phyloP scores from a whole-genome alignment of 2,888 invertebrate species.

The Dasypolia templi region DNA sequence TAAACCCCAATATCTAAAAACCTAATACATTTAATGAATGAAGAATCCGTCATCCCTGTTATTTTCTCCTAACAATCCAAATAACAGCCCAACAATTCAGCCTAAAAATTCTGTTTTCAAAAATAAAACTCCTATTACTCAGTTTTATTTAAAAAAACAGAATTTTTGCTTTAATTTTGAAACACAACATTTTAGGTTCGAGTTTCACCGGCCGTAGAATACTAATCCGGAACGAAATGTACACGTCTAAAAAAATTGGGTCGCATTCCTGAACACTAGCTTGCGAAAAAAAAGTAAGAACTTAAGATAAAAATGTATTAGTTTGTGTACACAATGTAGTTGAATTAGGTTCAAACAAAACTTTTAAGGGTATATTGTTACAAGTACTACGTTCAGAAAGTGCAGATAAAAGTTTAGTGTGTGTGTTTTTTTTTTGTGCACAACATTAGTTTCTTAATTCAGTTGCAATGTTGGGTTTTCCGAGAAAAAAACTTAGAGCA shows the following conservation, averaged over 20 bases:
- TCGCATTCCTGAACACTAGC: conserved; percentile 19
- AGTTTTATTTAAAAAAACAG: too few species aligned
- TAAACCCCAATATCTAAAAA: too few species aligned
- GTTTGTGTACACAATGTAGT: conserved; percentile 20
- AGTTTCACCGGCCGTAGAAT: conserved; percentile 41
- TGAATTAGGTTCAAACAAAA: conserved; percentile 26
- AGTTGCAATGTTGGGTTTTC: conserved; percentile 7
- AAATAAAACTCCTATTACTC: conserved; percentile 38
- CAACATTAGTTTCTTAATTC: conserved; percentile 29
- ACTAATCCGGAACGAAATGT: conserved; percentile 36
- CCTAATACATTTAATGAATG: conserved; percentile 26
- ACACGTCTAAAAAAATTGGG: conserved; percentile 22
- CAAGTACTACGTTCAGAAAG: conserved; percentile 1
- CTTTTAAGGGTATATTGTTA: conserved; percentile 9
- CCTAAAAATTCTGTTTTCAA: conserved; percentile 22
- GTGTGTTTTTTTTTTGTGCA: conserved; percentile 1
- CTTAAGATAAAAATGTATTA: conserved; percentile 27
- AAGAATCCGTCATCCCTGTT: conserved; percentile 34
- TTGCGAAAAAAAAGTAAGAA: conserved; percentile 32
- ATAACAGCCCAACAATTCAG: conserved; percentile 23
- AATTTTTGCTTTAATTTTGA: conserved; percentile 40
- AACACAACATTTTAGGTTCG: conserved; percentile 30
- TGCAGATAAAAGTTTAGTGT: conserved; percentile 10
- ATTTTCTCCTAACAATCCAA: conserved; percentile 28
- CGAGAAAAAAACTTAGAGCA: neutral